These are phyloP conservation scores for Gambelia wislizenii DNA, from an alignment of 2,797 vertebrate genomes.

Conservation along the genomic window DNA sequence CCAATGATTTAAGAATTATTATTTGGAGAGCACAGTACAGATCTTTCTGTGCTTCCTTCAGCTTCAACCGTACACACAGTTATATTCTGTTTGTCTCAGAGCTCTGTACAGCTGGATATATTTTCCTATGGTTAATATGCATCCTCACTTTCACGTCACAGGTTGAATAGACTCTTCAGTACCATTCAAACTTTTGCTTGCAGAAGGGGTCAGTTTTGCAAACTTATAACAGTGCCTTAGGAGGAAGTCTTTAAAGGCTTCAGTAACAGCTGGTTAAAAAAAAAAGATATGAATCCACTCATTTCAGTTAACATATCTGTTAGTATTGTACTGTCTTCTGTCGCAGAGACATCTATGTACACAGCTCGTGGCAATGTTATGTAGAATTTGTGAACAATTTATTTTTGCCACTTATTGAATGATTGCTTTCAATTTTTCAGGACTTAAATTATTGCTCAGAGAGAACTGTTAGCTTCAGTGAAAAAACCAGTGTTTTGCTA, in stretches of 20 bases:
- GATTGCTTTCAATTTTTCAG: constrained; percentile 10
- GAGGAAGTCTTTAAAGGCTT: background rate
- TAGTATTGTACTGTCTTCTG: background rate
- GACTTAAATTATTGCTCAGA: background rate
- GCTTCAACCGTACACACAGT: background rate
- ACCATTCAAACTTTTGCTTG: background rate
- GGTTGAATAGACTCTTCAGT: background rate
- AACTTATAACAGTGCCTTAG: background rate
- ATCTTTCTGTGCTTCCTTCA: background rate
- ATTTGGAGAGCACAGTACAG: background rate
- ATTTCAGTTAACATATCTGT: background rate
- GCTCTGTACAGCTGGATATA: background rate
- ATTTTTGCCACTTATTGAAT: background rate
- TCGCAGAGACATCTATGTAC: background rate
- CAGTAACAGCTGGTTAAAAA: background rate
- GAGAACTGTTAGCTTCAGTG: background rate
- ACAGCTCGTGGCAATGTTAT: background rate
- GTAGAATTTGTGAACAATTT: background rate
- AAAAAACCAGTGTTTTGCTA: too few species aligned
- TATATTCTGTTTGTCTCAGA: background rate
- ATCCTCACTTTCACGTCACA: background rate
- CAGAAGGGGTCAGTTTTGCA: background rate
- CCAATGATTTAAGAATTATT: background rate
- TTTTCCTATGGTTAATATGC: background rate
- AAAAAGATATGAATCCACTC: background rate